phyloP scores from a whole-genome alignment of 2,888 invertebrate species.

The Sarcophaga variegata region DNA sequence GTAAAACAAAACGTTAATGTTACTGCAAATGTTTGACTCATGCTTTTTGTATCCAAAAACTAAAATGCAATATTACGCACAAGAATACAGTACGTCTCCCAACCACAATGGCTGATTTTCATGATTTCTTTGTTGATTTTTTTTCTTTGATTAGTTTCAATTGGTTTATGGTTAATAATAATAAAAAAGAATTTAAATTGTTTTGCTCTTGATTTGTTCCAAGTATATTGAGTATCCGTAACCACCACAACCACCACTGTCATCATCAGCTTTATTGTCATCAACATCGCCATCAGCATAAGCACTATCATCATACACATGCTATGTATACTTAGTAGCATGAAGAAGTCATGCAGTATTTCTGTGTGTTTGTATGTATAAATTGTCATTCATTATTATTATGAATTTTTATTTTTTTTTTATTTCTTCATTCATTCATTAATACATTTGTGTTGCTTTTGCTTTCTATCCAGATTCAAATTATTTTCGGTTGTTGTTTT shows the following conservation, averaged over 20 bases:
- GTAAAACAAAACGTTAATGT: no score
- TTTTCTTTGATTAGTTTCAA: slow-evolving; percentile 66
- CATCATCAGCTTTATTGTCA: neutral
- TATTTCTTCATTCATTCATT: slow-evolving; percentile 16
- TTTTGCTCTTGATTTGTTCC: slow-evolving; percentile 56
- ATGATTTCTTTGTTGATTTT: slow-evolving; percentile 42
- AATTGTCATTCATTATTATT: slow-evolving; percentile 62
- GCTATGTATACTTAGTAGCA: neutral
- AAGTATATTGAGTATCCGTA: neutral
- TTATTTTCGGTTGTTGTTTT: slow-evolving; percentile 46
- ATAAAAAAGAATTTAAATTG: slow-evolving; percentile 59
- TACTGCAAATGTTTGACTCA: no score
- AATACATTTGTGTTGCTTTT: slow-evolving; percentile 25
- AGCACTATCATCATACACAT: slow-evolving; percentile 7
- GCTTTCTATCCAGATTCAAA: slow-evolving; percentile 1
- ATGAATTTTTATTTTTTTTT: slow-evolving; percentile 22
- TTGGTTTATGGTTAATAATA: slow-evolving; percentile 70
- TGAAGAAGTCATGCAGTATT: neutral
- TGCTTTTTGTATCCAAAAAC: no score
- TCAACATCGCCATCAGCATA: neutral
- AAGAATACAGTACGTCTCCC: no score
- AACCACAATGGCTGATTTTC: neutral
- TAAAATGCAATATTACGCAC: no score
- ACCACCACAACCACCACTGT: slow-evolving; percentile 10
- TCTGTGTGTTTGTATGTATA: slow-evolving; percentile 27